A percentile compares a stretch with the other conserved stretches of the same genome.
These are phyloP conservation scores for Drosophila quinaria DNA, from an alignment of 2,888 invertebrate genomes.

Conservation along the genomic window DNA sequence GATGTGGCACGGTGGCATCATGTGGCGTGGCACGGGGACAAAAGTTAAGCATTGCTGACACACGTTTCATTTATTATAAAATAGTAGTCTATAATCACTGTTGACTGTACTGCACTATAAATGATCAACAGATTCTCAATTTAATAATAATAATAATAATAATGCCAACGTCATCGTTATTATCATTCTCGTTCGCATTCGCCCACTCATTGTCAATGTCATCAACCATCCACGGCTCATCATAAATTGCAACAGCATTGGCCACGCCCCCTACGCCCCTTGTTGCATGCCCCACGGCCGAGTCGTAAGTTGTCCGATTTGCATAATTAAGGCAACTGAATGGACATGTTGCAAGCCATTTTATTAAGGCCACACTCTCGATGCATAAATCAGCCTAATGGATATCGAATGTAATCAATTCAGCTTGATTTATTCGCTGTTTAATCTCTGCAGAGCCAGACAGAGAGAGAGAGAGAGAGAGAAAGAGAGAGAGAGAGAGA, in stretches of 20 bases:
- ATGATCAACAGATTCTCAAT: slow-evolving; percentile 63
- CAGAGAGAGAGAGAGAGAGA: not conserved
- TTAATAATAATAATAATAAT: slow-evolving; percentile 66
- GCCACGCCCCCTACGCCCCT: slow-evolving; percentile 12
- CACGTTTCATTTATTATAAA: slow-evolving; percentile 80
- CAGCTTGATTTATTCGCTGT: slow-evolving; percentile 4
- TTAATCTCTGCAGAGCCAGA: not conserved
- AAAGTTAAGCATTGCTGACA: slow-evolving; percentile 78
- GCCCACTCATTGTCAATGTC: slow-evolving; percentile 32
- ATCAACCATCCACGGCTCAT: slow-evolving; percentile 28
- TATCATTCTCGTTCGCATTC: slow-evolving; percentile 7
- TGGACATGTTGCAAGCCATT: slow-evolving; percentile 17
- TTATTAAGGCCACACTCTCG: slow-evolving; percentile 21
- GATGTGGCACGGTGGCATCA: not conserved
- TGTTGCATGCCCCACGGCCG: not conserved
- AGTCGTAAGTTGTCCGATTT: slow-evolving; percentile 46
- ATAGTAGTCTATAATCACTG: slow-evolving; percentile 31
- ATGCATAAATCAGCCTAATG: slow-evolving; percentile 53
- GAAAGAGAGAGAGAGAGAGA: not conserved
- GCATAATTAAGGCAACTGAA: slow-evolving; percentile 51
- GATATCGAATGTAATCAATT: slow-evolving; percentile 45
- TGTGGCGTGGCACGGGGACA: slow-evolving; percentile 17
- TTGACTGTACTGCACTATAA: slow-evolving; percentile 3
- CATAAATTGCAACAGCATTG: slow-evolving; percentile 53
- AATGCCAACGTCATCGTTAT: slow-evolving; percentile 33